These are phyloP conservation scores for Ylistrum balloti DNA, from an alignment of 1,140 invertebrate genomes.

Conservation along the genomic window DNA sequence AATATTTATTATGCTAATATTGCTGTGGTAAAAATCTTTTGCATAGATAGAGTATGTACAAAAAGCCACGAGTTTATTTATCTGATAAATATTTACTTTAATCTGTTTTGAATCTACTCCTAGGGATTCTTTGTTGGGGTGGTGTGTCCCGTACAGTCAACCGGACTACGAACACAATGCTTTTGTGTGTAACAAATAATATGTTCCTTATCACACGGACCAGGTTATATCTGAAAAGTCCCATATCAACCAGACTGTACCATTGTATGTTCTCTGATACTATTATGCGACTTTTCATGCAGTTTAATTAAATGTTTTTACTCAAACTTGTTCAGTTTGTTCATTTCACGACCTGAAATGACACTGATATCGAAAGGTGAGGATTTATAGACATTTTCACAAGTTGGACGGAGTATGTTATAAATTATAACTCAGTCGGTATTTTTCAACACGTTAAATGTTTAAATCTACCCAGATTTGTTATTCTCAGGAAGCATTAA, in stretches of 20 bases:
- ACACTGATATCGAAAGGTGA: no score
- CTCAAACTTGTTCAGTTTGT: no score
- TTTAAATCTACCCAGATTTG: no score
- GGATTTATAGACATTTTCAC: no score
- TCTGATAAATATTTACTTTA: slow-evolving; percentile 36
- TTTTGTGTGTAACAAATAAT: not conserved
- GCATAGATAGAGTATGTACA: slow-evolving; percentile 20
- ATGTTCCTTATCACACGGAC: not conserved
- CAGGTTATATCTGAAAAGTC: not conserved
- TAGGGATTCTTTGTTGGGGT: not conserved
- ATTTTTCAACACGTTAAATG: no score
- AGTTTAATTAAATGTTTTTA: no score
- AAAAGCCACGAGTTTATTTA: not conserved
- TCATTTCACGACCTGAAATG: no score
- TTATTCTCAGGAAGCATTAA: no score
- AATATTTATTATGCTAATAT: slow-evolving; percentile 11
- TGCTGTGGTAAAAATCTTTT: not conserved
- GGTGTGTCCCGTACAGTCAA: not conserved
- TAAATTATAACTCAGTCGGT: no score
- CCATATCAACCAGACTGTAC: not conserved
- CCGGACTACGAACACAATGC: not conserved
- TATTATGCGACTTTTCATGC: no score
- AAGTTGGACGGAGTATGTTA: no score
- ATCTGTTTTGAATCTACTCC: not conserved
- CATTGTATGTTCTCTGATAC: no score